Evolutionary conservation across 2,797 vertebrate species (phyloP).

Genomic region (Melanotaenia boesemani): DNA sequence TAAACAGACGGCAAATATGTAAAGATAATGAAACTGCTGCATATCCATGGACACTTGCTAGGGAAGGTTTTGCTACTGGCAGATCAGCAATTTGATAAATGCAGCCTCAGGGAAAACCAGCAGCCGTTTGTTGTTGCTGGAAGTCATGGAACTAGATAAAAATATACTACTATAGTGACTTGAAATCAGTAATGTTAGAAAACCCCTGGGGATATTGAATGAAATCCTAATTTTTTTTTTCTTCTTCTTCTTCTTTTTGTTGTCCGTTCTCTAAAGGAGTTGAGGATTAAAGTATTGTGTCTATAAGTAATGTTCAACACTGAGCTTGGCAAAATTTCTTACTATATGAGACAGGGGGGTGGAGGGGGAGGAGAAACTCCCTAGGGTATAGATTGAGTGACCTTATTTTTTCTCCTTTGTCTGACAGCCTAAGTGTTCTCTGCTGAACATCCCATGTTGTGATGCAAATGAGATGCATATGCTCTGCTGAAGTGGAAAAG

Average conservation of each 20-base stretch:
- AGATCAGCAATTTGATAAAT: conserved; percentile 69
- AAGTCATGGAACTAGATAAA: conserved; percentile 39
- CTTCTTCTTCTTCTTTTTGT: too few relatives aligned
- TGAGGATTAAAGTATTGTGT: conserved; percentile 35
- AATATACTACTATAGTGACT: conserved; percentile 33
- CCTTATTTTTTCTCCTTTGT: conserved; percentile 49
- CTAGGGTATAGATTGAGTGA: conserved; percentile 38
- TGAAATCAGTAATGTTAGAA: conserved; percentile 35
- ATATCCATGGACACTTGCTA: conserved; percentile 58
- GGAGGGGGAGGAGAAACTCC: conserved; percentile 8
- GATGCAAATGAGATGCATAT: conserved; percentile 79
- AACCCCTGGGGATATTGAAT: conserved; percentile 28
- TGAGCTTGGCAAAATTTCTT: conserved; percentile 29
- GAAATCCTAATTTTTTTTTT: conserved; percentile 20
- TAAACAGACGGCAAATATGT: conserved; percentile 51
- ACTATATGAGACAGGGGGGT: neutral
- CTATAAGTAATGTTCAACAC: conserved; percentile 26
- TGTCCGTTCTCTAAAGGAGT: conserved; percentile 25
- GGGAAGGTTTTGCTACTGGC: conserved; percentile 49
- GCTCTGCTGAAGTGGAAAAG: conserved; percentile 78
- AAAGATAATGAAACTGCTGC: conserved; percentile 49
- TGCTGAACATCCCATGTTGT: conserved; percentile 56
- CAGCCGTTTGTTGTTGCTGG: conserved; percentile 67
- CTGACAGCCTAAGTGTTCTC: conserved; percentile 49
- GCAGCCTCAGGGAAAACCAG: conserved; percentile 55